A percentile compares a stretch with the other conserved stretches of the same genome.
Conservation (phyloP, 1,140 invertebrate genomes). For the Drosophila kohkoa region DNA sequence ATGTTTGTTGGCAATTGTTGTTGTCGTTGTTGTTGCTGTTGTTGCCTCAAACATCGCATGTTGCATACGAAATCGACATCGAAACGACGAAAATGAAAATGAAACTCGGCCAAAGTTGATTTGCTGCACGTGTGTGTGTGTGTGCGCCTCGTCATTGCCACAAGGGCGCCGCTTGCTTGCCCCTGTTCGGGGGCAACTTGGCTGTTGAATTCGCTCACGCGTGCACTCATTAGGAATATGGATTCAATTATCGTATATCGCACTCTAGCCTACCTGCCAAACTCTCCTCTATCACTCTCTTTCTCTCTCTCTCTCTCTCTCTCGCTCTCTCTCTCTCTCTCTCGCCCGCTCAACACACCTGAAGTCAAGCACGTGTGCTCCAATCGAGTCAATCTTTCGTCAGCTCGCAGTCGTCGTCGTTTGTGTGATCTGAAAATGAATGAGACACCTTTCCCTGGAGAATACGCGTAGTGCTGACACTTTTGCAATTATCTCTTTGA, state of each 20-base stretch:
- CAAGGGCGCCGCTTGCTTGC: background rate
- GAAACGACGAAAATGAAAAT: conserved; percentile 43
- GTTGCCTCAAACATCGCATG: conserved; percentile 57
- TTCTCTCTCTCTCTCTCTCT: background rate
- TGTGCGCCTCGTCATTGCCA: conserved; percentile 26
- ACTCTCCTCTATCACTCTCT: too few relatives aligned
- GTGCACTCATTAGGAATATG: conserved; percentile 73
- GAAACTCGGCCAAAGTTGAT: conserved; percentile 73
- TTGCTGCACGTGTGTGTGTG: conserved; percentile 70
- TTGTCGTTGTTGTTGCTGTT: conserved; percentile 34
- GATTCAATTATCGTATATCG: conserved; percentile 71
- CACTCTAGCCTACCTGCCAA: too few relatives aligned
- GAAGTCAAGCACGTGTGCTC: background rate
- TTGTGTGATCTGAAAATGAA: conserved; percentile 15
- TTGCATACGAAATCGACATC: conserved; percentile 67
- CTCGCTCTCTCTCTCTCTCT: background rate
- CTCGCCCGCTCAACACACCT: too few relatives aligned
- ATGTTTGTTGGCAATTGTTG: conserved; percentile 65
- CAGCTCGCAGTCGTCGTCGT: background rate
- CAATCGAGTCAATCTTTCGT: conserved; percentile 13
- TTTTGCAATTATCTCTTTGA: too few relatives aligned
- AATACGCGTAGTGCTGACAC: too few relatives aligned
- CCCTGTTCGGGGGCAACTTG: conserved; percentile 3
- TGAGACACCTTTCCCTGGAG: background rate
- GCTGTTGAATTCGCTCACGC: conserved; percentile 42